A percentile compares a stretch with the other conserved stretches of the same genome.
These are phyloP conservation scores for Harpegnathos saltator DNA, from an alignment of 1,140 invertebrate genomes.

Conservation along the genomic window DNA sequence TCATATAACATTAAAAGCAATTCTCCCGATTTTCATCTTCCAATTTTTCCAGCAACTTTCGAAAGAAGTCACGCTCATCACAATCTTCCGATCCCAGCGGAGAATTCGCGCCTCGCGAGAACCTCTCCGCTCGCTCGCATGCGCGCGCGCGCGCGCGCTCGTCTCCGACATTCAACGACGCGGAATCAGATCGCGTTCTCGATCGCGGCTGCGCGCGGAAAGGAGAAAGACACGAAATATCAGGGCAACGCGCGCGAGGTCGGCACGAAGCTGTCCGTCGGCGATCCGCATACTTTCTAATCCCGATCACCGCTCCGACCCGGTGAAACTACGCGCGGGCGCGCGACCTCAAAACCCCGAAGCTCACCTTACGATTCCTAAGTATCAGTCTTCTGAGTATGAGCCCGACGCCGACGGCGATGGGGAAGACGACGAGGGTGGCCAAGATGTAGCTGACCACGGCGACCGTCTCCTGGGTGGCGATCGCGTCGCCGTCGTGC, in stretches of 20 bases:
- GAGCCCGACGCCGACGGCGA: slow-evolving; percentile 84
- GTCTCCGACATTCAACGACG: too few relatives aligned
- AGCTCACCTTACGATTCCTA: slow-evolving; percentile 85
- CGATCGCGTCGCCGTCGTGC: slow-evolving; percentile 83
- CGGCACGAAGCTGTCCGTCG: slow-evolving; percentile 11
- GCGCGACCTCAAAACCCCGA: slow-evolving; percentile 24
- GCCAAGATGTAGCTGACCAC: slow-evolving; percentile 84
- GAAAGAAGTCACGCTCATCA: too few relatives aligned
- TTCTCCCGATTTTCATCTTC: too few relatives aligned
- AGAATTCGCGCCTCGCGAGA: too few relatives aligned
- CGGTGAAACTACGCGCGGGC: too few relatives aligned
- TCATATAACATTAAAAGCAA: too few relatives aligned
- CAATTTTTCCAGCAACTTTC: too few relatives aligned
- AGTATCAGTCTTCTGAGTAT: slow-evolving; percentile 86
- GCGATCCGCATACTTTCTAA: slow-evolving; percentile 53
- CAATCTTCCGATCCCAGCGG: too few relatives aligned
- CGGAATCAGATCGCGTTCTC: slow-evolving; percentile 27
- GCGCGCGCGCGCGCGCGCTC: too few relatives aligned
- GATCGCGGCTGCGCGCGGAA: not conserved
- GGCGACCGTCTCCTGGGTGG: slow-evolving; percentile 83
- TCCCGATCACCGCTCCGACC: slow-evolving; percentile 12
- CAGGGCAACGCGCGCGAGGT: not conserved
- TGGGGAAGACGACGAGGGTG: slow-evolving; percentile 84
- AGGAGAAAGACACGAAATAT: slow-evolving; percentile 34
- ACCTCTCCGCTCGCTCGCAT: too few relatives aligned